Evolutionary conservation across 2,888 invertebrate species (phyloP).

Genomic region (Lepeophtheirus nordmannii): DNA sequence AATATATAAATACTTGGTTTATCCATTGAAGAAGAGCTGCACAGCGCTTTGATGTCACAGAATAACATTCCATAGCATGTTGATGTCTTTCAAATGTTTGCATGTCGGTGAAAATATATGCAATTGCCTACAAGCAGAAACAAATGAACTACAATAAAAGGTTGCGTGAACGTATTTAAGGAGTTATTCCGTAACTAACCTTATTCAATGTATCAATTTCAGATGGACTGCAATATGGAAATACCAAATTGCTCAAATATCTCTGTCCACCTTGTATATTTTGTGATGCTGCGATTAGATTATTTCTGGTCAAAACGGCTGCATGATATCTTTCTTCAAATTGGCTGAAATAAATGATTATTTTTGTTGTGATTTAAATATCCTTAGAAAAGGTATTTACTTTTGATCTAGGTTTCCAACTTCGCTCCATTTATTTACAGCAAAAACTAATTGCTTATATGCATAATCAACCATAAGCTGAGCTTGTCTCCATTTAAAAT

Average conservation of each 20-base stretch:
- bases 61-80: constrained; percentile 37
- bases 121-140: constrained; percentile 32
- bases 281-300: constrained; percentile 40
- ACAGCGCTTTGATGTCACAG: constrained; percentile 36
- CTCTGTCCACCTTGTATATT: constrained; percentile 39
- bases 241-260: constrained; percentile 38
- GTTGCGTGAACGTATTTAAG: neutral
- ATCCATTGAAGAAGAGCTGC: constrained; percentile 41
- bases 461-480: constrained; percentile 39
- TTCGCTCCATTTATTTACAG: constrained; percentile 38
- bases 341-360: constrained; percentile 31
- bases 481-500: constrained; percentile 39
- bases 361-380: neutral
- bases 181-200: constrained; percentile 27
- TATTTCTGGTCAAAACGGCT: constrained; percentile 40
- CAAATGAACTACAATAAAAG: neutral
- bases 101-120: constrained; percentile 40
- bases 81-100: constrained; percentile 34
- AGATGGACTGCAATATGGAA: constrained; percentile 39
- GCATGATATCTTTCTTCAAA: constrained; percentile 35
- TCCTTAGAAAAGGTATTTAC: neutral
- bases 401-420: constrained; percentile 30
- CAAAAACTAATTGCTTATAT: constrained; percentile 37
- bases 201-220: constrained; percentile 37
- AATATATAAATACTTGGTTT: constrained; percentile 35